phyloP scores from a whole-genome alignment of 1,140 invertebrate genomes.

The Bombus cullumanus region DNA sequence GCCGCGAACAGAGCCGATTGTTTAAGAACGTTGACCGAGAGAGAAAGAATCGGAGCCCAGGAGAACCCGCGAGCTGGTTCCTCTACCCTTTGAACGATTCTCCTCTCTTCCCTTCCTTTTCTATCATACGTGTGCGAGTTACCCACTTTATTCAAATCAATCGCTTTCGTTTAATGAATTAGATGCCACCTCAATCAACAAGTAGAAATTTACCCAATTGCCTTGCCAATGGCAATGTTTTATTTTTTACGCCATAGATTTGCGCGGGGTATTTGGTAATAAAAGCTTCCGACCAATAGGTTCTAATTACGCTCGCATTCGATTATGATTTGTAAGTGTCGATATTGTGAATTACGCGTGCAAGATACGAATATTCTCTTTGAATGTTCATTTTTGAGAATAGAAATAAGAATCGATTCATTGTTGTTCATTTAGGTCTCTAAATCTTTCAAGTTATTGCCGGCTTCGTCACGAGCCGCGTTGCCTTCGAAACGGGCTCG shows the following conservation, averaged over 20 bases:
- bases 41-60: conserved; percentile 6
- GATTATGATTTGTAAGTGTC: too few relatives aligned
- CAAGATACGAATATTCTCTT: too few relatives aligned
- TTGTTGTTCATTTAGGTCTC: background rate
- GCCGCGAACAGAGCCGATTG: conserved; percentile 68
- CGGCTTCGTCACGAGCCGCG: background rate
- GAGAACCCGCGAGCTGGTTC: background rate
- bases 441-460: background rate
- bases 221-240: too few relatives aligned
- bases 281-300: too few relatives aligned
- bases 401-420: background rate
- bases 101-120: too few relatives aligned
- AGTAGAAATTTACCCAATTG: background rate
- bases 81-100: background rate
- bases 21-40: conserved; percentile 50
- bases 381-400: background rate
- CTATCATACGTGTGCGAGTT: background rate
- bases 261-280: too few relatives aligned
- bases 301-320: background rate
- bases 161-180: background rate
- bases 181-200: background rate
- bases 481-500: background rate
- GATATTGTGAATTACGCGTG: too few relatives aligned
- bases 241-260: too few relatives aligned
- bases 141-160: background rate